Evolutionary conservation across 2,888 invertebrate species (phyloP), one percentile per base, ranked within the genome.

Genomic region (Steinernema hermaphroditum): DNA sequence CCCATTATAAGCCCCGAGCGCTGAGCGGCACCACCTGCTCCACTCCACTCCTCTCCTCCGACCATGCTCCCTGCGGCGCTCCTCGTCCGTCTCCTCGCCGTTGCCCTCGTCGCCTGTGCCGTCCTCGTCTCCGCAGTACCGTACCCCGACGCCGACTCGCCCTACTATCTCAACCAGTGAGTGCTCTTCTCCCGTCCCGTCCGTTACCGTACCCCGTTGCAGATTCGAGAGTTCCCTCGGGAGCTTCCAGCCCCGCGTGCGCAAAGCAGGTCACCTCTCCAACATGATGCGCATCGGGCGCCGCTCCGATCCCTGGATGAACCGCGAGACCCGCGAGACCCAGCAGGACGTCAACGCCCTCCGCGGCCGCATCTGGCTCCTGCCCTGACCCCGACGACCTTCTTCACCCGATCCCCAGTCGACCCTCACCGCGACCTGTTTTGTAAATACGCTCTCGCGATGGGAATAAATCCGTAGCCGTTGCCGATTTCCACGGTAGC

Each of bases 201-300:
- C 19, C 6, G 2, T 4, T 2, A 54, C 54, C 2, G 27, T 6
- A 6, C 16, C 27, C 24, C 8, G 6, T 54, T 54, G 9, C 54
- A 54, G 54, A 27, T 54, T 22, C 54, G 54, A 4, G 2, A 24
- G 54, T 4, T 54, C 54, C 6, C 2, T 54, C n/a, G n/a, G n/a
- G 24, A 54, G 54, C 27, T 54, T 24, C 44, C 70, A 70, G 32
- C 43, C 49, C 16, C 70, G 70, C n/a, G 70, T 27, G 46, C 70
- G 70, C 27, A 70, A 70, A 24, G 44, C 73, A 29, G 72, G 72
- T 24, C 69, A 72, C 22, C 69, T 72, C 37, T 46, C 72, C 32
- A 72, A 72, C 73, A 70, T 72, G 73, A 72, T 72, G 73, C 73
- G 73, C 22, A 72, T 72, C 70, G 73, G 73, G 1, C 72, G 72